phyloP scores from a whole-genome alignment of 1,140 invertebrate genomes.

The Drosophila navojoa region DNA sequence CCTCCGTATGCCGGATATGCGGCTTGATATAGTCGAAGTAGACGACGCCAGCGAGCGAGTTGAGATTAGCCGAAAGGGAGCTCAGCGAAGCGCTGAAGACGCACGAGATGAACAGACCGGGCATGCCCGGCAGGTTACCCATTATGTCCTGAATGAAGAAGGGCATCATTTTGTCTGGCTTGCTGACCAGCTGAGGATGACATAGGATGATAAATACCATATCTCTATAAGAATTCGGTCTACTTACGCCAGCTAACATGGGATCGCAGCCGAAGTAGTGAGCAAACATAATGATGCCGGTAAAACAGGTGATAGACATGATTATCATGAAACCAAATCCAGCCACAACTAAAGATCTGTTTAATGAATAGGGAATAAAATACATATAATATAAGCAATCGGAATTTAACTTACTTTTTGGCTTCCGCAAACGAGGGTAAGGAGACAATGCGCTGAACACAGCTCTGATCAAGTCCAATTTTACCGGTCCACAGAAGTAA shows the following conservation, averaged over 20 bases:
- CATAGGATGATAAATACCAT: background rate
- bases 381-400: no score
- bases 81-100: constrained; percentile 89
- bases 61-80: constrained; percentile 89
- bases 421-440: constrained; percentile 69
- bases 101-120: constrained; percentile 88
- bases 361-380: background rate
- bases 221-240: no score
- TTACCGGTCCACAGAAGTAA: constrained; percentile 70
- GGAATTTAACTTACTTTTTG: constrained; percentile 48
- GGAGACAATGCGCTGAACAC: constrained; percentile 76
- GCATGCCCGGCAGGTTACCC: constrained; percentile 85
- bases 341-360: constrained; percentile 84
- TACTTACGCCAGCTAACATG: constrained; percentile 85
- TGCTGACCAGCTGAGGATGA: constrained; percentile 72
- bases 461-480: constrained; percentile 73
- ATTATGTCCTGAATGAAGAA: constrained; percentile 88
- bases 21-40: constrained; percentile 90
- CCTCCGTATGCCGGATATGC: constrained; percentile 85
- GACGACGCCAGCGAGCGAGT: constrained; percentile 90
- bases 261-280: constrained; percentile 91
- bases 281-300: constrained; percentile 90
- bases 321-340: constrained; percentile 85
- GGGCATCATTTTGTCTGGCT: constrained; percentile 86
- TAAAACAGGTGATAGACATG: constrained; percentile 86